Conservation (phyloP, 2,797 vertebrate species). For the Sebastes aleutianus region DNA sequence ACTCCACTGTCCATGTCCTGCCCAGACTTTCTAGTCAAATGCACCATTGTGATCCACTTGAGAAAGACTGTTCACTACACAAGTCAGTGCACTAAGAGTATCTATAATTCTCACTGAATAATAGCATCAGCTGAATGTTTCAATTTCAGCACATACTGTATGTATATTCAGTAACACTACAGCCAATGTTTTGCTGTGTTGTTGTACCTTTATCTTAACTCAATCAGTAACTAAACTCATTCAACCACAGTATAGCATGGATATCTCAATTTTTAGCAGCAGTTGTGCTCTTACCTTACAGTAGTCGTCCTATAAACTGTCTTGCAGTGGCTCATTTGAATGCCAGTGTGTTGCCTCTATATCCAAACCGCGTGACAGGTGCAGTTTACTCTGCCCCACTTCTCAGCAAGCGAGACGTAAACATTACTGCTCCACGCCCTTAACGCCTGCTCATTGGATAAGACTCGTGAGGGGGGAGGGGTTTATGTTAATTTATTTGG, state of each 20-base stretch:
- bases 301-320: constrained; percentile 49
- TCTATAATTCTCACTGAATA: neutral
- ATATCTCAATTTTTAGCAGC: neutral
- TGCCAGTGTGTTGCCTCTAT: neutral
- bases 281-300: constrained; percentile 57
- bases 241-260: neutral
- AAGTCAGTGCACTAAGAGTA: neutral
- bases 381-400: constrained; percentile 69
- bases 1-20: neutral
- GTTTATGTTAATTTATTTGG: neutral
- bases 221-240: neutral
- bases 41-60: neutral
- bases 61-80: neutral
- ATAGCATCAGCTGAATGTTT: neutral
- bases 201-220: neutral
- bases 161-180: neutral
- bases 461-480: constrained; percentile 28
- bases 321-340: constrained; percentile 66
- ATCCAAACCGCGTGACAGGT: constrained; percentile 46
- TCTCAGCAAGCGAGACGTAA: constrained; percentile 63
- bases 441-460: constrained; percentile 54
- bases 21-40: neutral
- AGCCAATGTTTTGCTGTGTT: neutral
- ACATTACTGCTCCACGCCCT: constrained; percentile 66
- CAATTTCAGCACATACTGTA: neutral